Evolutionary conservation across 92 coral and sea anemone species (phyloP).

Genomic region (Umimayanthus kanabou): DNA sequence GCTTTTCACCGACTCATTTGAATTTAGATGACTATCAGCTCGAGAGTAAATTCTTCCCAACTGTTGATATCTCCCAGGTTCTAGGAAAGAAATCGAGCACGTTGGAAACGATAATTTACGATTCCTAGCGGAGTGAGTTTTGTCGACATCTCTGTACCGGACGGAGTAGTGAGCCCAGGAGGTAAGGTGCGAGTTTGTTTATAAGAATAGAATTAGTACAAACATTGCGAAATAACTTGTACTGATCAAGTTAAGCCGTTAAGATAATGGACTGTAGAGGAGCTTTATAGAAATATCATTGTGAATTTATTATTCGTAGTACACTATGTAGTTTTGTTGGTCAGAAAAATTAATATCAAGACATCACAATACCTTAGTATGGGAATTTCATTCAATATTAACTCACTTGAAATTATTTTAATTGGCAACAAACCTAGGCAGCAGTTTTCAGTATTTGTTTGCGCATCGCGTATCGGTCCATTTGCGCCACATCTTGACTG

Average conservation of each 20-base stretch:
- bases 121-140: neutral
- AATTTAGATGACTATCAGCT: neutral
- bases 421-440: neutral
- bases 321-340: neutral
- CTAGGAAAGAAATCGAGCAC: neutral
- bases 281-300: too few species aligned
- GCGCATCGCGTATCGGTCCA: neutral
- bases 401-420: neutral
- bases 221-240: neutral
- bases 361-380: neutral
- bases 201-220: neutral
- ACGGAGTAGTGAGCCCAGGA: neutral
- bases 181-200: neutral
- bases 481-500: neutral
- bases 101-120: neutral
- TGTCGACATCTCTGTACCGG: neutral
- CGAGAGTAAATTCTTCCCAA: conserved; percentile 3
- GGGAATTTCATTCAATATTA: neutral
- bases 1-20: conserved; percentile 24
- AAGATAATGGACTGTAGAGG: neutral
- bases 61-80: conserved; percentile 8
- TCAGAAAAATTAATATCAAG: too few species aligned
- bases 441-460: too few species aligned
- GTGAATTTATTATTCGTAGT: too few species aligned
- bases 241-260: neutral